These are phyloP conservation scores for Vulpes vulpes DNA, from an alignment of 2,113 vertebrate genomes.

Conservation along the genomic window DNA sequence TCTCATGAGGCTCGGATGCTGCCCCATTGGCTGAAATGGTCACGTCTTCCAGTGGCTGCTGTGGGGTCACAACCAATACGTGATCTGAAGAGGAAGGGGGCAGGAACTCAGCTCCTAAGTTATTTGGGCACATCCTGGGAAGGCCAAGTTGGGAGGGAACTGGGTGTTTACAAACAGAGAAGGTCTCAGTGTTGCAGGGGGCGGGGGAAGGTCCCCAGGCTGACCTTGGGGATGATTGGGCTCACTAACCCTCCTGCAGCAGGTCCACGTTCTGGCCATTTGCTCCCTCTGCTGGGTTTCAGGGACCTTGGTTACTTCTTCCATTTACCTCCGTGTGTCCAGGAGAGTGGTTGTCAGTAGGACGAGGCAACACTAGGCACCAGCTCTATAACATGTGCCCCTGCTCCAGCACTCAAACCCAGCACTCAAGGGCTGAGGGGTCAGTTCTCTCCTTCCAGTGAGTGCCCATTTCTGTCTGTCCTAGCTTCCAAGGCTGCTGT, in stretches of 20 bases:
- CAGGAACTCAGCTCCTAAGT: neutral
- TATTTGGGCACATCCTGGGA: neutral
- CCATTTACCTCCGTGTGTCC: neutral
- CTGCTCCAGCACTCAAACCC: fast-evolving
- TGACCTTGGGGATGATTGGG: neutral
- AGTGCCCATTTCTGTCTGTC: neutral
- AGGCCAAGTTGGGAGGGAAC: too few relatives aligned
- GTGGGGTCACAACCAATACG: neutral
- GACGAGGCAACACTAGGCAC: fast-evolving
- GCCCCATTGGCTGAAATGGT: neutral
- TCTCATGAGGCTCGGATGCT: neutral
- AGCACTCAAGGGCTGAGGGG: too few relatives aligned
- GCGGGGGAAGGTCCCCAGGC: too few relatives aligned
- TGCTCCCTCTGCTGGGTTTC: neutral
- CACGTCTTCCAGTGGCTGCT: fast-evolving
- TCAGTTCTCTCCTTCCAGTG: neutral
- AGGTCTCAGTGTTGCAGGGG: too few relatives aligned
- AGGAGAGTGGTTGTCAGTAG: neutral
- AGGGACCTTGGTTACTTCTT: neutral
- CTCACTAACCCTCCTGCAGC: too few relatives aligned
- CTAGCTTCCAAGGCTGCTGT: neutral
- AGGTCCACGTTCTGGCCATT: neutral
- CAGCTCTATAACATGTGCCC: neutral
- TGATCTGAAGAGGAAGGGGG: neutral
- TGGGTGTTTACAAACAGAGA: neutral